phyloP scores from a whole-genome alignment of 2,888 invertebrate species.

The Endotricha flammealis region DNA sequence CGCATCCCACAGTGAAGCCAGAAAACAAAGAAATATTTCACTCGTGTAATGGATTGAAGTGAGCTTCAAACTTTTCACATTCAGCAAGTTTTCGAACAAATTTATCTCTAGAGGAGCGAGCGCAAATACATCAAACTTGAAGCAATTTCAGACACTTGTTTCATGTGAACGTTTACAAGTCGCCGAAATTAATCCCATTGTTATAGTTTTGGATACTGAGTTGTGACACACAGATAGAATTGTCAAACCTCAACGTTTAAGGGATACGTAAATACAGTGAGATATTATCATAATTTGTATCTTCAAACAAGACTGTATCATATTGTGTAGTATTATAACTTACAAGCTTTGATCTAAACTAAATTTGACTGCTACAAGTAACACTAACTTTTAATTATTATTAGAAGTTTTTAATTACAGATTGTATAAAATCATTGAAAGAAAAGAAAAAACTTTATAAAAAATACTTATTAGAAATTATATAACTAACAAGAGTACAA shows the following conservation, averaged over 20 bases:
- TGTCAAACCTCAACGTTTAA: not conserved
- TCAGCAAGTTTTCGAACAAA: slow-evolving; percentile 74
- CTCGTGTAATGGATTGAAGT: slow-evolving; percentile 77
- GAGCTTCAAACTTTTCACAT: slow-evolving; percentile 76
- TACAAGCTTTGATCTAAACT: no score
- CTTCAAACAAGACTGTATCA: not conserved
- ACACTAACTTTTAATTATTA: no score
- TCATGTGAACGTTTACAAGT: slow-evolving; percentile 59
- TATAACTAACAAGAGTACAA: no score
- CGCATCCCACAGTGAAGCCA: slow-evolving; percentile 48
- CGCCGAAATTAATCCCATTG: slow-evolving; percentile 41
- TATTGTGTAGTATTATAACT: no score
- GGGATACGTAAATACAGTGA: not conserved
- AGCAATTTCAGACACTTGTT: slow-evolving; percentile 73
- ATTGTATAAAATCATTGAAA: no score
- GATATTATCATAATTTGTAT: slow-evolving; percentile 1
- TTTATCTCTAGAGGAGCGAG: slow-evolving; percentile 71
- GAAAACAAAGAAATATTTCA: slow-evolving; percentile 78
- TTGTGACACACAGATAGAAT: not conserved
- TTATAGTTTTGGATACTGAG: slow-evolving; percentile 12
- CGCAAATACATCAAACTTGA: slow-evolving; percentile 74
- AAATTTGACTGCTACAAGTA: no score
- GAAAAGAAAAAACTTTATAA: no score
- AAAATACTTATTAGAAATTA: no score
- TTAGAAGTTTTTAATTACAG: no score